phyloP scores from a whole-genome alignment of 2,888 invertebrate species.

The Drosophila robusta region DNA sequence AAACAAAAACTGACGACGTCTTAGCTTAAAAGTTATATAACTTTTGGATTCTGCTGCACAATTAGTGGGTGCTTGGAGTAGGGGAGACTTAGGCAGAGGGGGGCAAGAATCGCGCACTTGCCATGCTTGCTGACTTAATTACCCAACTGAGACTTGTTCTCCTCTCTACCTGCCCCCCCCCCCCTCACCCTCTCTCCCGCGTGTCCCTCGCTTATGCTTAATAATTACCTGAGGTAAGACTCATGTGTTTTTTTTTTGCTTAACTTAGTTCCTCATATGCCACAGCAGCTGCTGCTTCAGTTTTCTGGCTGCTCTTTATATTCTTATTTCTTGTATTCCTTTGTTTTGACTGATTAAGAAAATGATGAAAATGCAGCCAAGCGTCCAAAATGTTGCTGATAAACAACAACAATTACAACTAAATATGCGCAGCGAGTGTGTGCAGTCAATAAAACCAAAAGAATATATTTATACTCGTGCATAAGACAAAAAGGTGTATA shows the following conservation, averaged over 20 bases:
- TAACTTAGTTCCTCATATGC: constrained; percentile 42
- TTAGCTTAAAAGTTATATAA: constrained; percentile 55
- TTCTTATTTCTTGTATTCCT: constrained; percentile 28
- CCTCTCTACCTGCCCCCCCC: not conserved
- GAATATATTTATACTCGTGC: constrained; percentile 35
- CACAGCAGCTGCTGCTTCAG: constrained; percentile 30
- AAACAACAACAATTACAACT: constrained; percentile 40
- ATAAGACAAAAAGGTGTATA: not conserved
- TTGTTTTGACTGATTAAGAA: constrained; percentile 74
- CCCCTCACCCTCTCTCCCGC: not conserved
- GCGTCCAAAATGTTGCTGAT: constrained; percentile 69
- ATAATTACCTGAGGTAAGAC: constrained; percentile 46
- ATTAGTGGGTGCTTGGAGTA: constrained; percentile 1
- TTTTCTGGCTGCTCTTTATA: constrained; percentile 11
- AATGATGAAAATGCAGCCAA: constrained; percentile 71
- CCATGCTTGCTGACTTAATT: constrained; percentile 71
- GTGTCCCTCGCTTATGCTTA: constrained; percentile 10
- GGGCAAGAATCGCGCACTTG: constrained; percentile 58
- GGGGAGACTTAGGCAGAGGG: not conserved
- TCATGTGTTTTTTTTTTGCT: constrained; percentile 5
- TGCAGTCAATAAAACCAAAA: constrained; percentile 69
- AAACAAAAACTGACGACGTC: not conserved
- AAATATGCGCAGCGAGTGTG: constrained; percentile 49
- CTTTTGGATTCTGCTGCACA: constrained; percentile 23
- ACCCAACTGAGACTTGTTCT: constrained; percentile 52